phyloP scores from a whole-genome alignment of 2,797 vertebrate species.

The Poeciliopsis paucimaculata region DNA sequence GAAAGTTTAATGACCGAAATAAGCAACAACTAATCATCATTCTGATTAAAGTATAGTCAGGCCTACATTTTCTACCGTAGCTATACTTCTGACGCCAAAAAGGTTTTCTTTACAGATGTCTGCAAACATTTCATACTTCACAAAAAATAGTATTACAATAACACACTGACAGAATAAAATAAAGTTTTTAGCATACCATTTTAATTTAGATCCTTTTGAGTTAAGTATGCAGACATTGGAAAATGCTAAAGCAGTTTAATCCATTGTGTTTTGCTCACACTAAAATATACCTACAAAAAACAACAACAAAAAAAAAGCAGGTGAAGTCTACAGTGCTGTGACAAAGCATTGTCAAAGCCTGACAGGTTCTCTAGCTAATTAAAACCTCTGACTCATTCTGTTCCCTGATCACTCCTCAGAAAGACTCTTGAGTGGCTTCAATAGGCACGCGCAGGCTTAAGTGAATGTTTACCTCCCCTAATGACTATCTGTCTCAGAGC shows the following conservation, averaged over 20 bases:
- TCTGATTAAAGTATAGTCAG: constrained; percentile 50
- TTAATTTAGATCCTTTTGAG: neutral
- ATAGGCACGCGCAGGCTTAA: constrained; percentile 75
- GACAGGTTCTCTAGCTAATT: constrained; percentile 80
- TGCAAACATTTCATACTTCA: constrained; percentile 23
- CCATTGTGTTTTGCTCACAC: neutral
- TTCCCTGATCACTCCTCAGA: constrained; percentile 74
- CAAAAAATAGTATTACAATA: constrained; percentile 13
- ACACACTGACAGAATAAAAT: constrained; percentile 11
- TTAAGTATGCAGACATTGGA: constrained; percentile 1
- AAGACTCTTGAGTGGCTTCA: constrained; percentile 75
- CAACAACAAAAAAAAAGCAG: constrained; percentile 25
- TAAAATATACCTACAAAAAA: too few relatives aligned
- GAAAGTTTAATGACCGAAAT: constrained; percentile 38
- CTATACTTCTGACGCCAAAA: constrained; percentile 28
- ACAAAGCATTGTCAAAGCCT: constrained; percentile 72
- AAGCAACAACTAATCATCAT: constrained; percentile 45
- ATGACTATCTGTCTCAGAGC: constrained; percentile 77
- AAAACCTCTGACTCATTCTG: constrained; percentile 76
- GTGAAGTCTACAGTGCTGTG: constrained; percentile 39
- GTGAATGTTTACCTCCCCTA: constrained; percentile 81
- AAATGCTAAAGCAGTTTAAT: constrained; percentile 5
- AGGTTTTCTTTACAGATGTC: constrained; percentile 26
- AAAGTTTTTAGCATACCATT: constrained; percentile 13
- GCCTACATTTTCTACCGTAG: constrained; percentile 47